Percentiles rank a stretch among this genome's conserved stretches.
Conservation (phyloP, 1,140 invertebrate genomes). For the Pollicipes pollicipes region DNA sequence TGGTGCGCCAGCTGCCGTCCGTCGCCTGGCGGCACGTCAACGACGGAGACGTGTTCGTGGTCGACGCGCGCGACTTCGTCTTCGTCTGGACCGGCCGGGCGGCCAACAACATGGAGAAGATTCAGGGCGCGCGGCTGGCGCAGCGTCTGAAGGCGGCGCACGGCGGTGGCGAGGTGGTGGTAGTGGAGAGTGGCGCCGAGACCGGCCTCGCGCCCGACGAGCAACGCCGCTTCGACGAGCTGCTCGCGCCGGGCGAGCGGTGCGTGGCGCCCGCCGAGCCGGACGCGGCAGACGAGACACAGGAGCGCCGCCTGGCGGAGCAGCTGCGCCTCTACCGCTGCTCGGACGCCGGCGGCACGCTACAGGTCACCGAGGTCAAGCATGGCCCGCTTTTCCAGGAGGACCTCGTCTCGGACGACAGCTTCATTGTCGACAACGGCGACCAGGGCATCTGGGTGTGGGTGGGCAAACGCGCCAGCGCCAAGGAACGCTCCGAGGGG, state of each 20-base stretch:
- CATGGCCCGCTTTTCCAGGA: constrained; percentile 55
- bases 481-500: constrained; percentile 51
- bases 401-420: constrained; percentile 63
- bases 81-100: constrained; percentile 65
- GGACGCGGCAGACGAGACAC: constrained; percentile 23
- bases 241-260: constrained; percentile 42
- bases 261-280: constrained; percentile 19
- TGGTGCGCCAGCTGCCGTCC: constrained; percentile 44
- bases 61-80: constrained; percentile 45
- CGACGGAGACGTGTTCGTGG: constrained; percentile 66
- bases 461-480: constrained; percentile 55
- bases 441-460: constrained; percentile 71
- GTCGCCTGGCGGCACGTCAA: constrained; percentile 63
- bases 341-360: constrained; percentile 55
- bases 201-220: constrained; percentile 44
- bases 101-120: constrained; percentile 47
- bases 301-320: constrained; percentile 14
- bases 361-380: constrained; percentile 70
- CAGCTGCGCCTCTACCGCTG: constrained; percentile 47
- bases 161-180: constrained; percentile 38
- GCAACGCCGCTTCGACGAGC: constrained; percentile 43
- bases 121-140: constrained; percentile 34
- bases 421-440: constrained; percentile 75
- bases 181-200: constrained; percentile 73
- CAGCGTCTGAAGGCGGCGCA: constrained; percentile 26